phyloP scores from a whole-genome alignment of 2,888 invertebrate genomes.

The Erynnis tages region DNA sequence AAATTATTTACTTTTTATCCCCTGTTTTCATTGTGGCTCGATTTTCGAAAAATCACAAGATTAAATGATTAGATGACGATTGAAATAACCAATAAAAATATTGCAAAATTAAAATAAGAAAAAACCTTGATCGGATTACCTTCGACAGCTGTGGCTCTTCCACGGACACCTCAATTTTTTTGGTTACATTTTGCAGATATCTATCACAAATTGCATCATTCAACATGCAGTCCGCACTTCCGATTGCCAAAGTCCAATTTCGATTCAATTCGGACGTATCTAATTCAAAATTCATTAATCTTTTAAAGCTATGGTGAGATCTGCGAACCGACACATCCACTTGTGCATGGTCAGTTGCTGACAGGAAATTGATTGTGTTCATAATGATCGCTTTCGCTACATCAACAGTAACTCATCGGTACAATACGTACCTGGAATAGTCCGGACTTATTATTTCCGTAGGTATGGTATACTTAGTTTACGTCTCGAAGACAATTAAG shows the following conservation, averaged over 20 bases:
- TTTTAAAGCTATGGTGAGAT: conserved; percentile 49
- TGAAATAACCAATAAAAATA: conserved; percentile 23
- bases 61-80: not conserved
- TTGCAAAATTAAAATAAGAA: conserved; percentile 49
- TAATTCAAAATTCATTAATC: conserved; percentile 79
- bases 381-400: conserved; percentile 23
- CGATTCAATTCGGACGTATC: conserved; percentile 74
- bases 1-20: too few relatives aligned
- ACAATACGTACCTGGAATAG: not conserved
- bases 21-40: not conserved
- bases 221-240: conserved; percentile 67
- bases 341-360: conserved; percentile 78
- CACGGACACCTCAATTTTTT: conserved; percentile 65
- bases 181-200: conserved; percentile 57
- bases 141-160: conserved; percentile 70
- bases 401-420: not conserved
- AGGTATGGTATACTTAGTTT: too few relatives aligned
- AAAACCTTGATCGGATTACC: conserved; percentile 71
- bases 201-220: conserved; percentile 69
- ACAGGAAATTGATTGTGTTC: conserved; percentile 75
- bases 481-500: too few relatives aligned
- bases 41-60: not conserved
- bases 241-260: conserved; percentile 74
- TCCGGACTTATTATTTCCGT: too few relatives aligned
- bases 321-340: conserved; percentile 56